These are phyloP conservation scores for Ivindomyrus marchei DNA, from an alignment of 2,113 vertebrate genomes.

Conservation along the genomic window DNA sequence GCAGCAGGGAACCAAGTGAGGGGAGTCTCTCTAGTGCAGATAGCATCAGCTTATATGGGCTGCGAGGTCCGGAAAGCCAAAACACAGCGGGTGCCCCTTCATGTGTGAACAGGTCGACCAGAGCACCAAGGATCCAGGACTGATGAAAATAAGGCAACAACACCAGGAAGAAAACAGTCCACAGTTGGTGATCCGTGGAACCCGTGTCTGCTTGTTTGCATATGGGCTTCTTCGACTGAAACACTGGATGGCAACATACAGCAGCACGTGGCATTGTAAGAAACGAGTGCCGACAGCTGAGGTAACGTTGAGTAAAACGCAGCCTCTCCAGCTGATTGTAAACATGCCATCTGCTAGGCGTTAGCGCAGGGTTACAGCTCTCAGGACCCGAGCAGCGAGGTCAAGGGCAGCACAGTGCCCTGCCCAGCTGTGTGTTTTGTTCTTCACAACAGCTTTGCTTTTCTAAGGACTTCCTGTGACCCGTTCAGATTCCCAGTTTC, in stretches of 20 bases:
- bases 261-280: background rate
- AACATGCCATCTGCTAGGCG: slow-evolving; percentile 48
- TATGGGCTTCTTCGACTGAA: background rate
- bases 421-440: background rate
- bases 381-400: background rate
- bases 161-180: slow-evolving; percentile 25
- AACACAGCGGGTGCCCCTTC: slow-evolving; percentile 37
- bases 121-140: slow-evolving; percentile 38
- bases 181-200: slow-evolving; percentile 25
- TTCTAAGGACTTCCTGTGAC: background rate
- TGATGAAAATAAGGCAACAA: slow-evolving; percentile 24
- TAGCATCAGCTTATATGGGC: slow-evolving; percentile 27
- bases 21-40: background rate
- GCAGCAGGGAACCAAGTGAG: background rate
- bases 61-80: slow-evolving; percentile 29
- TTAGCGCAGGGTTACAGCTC: slow-evolving; percentile 24
- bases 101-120: slow-evolving; percentile 36
- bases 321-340: slow-evolving; percentile 41
- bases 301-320: slow-evolving; percentile 31
- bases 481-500: background rate
- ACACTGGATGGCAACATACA: background rate
- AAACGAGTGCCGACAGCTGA: background rate
- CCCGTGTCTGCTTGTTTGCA: background rate
- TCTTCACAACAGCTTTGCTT: background rate
- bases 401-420: background rate